These are phyloP conservation scores for Gopherus flavomarginatus DNA, from an alignment of 2,113 vertebrate genomes.

Conservation along the genomic window DNA sequence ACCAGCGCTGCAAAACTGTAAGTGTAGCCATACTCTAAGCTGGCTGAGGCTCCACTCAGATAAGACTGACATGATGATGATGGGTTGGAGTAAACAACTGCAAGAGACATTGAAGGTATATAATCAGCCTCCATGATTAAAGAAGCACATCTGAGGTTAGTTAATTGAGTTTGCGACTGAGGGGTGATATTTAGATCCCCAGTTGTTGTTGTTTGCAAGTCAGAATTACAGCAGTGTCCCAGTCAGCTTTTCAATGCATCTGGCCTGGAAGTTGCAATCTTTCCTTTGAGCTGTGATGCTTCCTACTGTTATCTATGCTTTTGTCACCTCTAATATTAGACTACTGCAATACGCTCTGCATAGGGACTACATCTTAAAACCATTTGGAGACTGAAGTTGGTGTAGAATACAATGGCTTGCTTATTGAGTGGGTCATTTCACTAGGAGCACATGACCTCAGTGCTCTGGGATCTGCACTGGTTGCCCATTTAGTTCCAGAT, in stretches of 20 bases:
- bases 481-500: neutral
- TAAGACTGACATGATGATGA: constrained; percentile 62
- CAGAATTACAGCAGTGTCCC: neutral
- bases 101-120: neutral
- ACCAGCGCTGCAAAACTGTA: too few relatives aligned
- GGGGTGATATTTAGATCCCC: neutral
- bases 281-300: neutral
- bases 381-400: neutral
- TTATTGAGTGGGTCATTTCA: neutral
- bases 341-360: neutral
- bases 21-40: too few relatives aligned
- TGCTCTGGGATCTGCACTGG: neutral
- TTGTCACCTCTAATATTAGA: neutral
- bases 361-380: neutral
- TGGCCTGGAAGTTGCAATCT: neutral
- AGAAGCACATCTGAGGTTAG: constrained; percentile 41
- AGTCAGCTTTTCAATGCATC: neutral
- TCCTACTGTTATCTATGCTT: neutral
- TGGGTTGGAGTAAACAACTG: neutral
- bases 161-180: neutral
- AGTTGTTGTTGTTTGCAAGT: neutral
- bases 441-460: neutral
- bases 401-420: neutral
- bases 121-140: constrained; percentile 59
- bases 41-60: constrained; percentile 60